Evolutionary conservation across 2,888 invertebrate species (phyloP).

Genomic region (Vandiemenella viatica): DNA sequence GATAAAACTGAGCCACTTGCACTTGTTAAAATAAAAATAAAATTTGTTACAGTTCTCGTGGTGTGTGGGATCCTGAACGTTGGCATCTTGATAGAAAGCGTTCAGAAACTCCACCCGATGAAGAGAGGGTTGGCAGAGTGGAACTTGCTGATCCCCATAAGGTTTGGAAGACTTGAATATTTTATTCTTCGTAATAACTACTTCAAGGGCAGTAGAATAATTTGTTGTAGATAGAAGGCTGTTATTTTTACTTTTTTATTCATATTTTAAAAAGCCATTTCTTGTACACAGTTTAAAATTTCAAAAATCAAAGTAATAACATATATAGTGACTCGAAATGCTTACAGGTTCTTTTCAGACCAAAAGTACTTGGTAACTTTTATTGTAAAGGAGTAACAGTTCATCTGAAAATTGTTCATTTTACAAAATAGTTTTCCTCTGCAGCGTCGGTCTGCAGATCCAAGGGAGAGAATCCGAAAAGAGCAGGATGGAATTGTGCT

Average conservation of each 20-base stretch:
- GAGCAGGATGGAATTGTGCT: constrained; percentile 72
- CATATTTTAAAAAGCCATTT: too few relatives aligned
- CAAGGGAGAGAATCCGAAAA: constrained; percentile 62
- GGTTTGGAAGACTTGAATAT: constrained; percentile 19
- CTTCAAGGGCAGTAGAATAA: too few relatives aligned
- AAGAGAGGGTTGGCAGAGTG: constrained; percentile 37
- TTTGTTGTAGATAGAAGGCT: too few relatives aligned
- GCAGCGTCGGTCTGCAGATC: constrained; percentile 45
- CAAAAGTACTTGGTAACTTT: too few relatives aligned
- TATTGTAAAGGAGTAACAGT: too few relatives aligned
- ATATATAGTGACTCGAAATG: background rate
- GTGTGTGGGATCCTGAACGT: constrained; percentile 36
- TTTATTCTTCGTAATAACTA: background rate
- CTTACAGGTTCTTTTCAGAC: too few relatives aligned
- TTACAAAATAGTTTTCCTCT: constrained; percentile 2
- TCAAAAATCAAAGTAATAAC: too few relatives aligned
- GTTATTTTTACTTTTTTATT: too few relatives aligned
- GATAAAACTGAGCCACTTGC: too few relatives aligned
- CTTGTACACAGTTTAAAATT: too few relatives aligned
- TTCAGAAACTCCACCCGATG: constrained; percentile 41
- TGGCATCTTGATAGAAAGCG: constrained; percentile 40
- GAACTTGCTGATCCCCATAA: constrained; percentile 37
- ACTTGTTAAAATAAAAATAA: too few relatives aligned
- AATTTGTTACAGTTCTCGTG: constrained; percentile 25
- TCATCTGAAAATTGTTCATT: too few relatives aligned